Evolutionary conservation across 2,113 vertebrate species (phyloP), one percentile per base, ranked within the genome.

Genomic region (Illadopsis cleaveri): DNA sequence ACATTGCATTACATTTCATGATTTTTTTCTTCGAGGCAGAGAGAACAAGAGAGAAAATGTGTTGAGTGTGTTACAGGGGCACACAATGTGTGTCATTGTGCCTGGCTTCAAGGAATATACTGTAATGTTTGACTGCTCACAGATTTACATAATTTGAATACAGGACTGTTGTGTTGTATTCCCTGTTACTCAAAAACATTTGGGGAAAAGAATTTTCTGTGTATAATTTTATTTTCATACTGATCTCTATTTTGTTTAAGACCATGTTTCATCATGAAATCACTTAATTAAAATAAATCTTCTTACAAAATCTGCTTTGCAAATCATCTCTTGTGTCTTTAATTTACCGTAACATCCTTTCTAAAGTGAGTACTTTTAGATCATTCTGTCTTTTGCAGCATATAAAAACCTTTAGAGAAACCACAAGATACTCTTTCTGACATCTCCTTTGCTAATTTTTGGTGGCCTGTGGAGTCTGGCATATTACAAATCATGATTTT

Each of bases 221-320:
- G 97, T 97, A 97, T 90, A 98, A 95, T 97, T 98, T 96, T 97
- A 98, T 98, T 98, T 98, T 98, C 98, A 97, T 98, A 98, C 97
- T 97, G 98, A 98, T 98, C 96, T 98, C 97, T 98, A 98, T 98
- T 98, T 98, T 98, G 96, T 98, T 98, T 97, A 97, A 98, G 96
- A 95, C 94, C 97, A 97, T 97, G 95, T 97, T 97, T 95, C 97
- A 98, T 97, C 97, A 97, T 96, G 91, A 97, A 97, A 98, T 97
- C 97, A 97, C 94, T 97, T 96, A 98, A 96, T 94, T 91, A 96
- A 97, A 98, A 97, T 98, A 98, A 98, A 98, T 95, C 96, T 97
- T 98, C 97, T 97, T 98, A 97, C 56, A 98, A 98, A 98, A 95
- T 72, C 37, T 3, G 8, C 37, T 70, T 95, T 47, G 82, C 51